Conservation (phyloP, 2,888 invertebrate species). For the Sympetrum striolatum region DNA sequence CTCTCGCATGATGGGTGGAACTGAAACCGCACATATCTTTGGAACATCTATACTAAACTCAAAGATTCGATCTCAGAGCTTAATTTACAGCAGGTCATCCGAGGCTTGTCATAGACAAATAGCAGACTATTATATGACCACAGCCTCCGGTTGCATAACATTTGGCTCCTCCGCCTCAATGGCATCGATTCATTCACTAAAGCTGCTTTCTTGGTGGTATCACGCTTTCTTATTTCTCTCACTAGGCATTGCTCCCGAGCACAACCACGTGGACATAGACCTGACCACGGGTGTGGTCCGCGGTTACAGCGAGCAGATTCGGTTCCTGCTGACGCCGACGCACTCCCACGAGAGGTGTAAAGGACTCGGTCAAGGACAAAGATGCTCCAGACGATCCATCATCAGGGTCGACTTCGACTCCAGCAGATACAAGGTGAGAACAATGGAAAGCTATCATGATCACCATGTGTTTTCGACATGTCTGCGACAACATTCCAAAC, state of each 20-base stretch:
- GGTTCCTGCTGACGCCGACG: slow-evolving; percentile 45
- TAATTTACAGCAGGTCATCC: too few species aligned
- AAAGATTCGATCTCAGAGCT: too few species aligned
- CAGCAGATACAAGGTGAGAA: neutral
- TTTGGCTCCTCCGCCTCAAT: too few species aligned
- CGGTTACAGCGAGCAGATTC: slow-evolving; percentile 47
- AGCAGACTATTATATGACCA: too few species aligned
- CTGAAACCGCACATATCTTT: neutral
- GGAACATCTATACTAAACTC: too few species aligned
- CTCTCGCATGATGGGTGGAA: neutral
- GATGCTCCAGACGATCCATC: slow-evolving; percentile 45
- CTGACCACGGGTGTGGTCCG: slow-evolving; percentile 46
- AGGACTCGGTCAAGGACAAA: neutral
- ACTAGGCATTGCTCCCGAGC: neutral
- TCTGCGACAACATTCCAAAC: too few species aligned
- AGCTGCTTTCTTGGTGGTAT: neutral
- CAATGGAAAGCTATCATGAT: neutral
- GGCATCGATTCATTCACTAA: neutral
- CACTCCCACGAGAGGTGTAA: neutral
- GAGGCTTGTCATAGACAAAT: too few species aligned
- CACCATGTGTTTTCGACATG: too few species aligned
- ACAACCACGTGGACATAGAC: slow-evolving; percentile 47
- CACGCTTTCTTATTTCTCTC: neutral
- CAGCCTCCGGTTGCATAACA: too few species aligned
- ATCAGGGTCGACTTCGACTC: slow-evolving; percentile 44